These are phyloP conservation scores for Papilio xuthus DNA, from an alignment of 1,140 invertebrate species.

Conservation along the genomic window DNA sequence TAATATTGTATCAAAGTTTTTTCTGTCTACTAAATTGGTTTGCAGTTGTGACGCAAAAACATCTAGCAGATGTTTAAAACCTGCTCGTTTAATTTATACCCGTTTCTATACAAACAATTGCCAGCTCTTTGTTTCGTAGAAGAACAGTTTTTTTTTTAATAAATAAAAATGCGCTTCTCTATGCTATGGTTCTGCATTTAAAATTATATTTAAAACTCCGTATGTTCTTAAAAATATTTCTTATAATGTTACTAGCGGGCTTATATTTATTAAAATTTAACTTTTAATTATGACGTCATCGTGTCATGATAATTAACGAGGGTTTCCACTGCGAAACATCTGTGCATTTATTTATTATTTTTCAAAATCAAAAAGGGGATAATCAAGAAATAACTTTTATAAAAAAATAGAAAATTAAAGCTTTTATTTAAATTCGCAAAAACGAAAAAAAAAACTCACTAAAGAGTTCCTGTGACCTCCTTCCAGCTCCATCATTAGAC, in stretches of 20 bases:
- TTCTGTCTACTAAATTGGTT: constrained; percentile 13
- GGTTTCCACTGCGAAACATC: too few relatives aligned
- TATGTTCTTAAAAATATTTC: background rate
- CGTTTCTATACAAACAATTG: constrained; percentile 19
- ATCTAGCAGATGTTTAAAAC: constrained; percentile 5
- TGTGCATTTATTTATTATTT: too few relatives aligned
- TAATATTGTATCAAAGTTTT: constrained; percentile 22
- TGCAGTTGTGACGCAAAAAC: constrained; percentile 20
- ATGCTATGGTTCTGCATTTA: background rate
- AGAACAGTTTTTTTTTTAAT: constrained; percentile 1
- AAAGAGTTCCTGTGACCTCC: too few relatives aligned
- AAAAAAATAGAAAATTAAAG: too few relatives aligned
- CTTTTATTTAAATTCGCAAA: too few relatives aligned
- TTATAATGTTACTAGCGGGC: background rate
- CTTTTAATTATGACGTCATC: too few relatives aligned
- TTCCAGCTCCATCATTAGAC: too few relatives aligned
- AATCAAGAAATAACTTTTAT: too few relatives aligned
- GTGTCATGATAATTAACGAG: too few relatives aligned
- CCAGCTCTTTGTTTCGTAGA: constrained; percentile 3
- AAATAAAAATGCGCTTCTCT: background rate
- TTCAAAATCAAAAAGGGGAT: too few relatives aligned
- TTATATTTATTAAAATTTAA: too few relatives aligned
- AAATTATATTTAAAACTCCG: background rate
- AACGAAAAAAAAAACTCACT: too few relatives aligned
- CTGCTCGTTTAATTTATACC: constrained; percentile 17